Base-by-base conservation (phyloP, 2,888 invertebrate species). In the Diarsia rubi region DNA sequence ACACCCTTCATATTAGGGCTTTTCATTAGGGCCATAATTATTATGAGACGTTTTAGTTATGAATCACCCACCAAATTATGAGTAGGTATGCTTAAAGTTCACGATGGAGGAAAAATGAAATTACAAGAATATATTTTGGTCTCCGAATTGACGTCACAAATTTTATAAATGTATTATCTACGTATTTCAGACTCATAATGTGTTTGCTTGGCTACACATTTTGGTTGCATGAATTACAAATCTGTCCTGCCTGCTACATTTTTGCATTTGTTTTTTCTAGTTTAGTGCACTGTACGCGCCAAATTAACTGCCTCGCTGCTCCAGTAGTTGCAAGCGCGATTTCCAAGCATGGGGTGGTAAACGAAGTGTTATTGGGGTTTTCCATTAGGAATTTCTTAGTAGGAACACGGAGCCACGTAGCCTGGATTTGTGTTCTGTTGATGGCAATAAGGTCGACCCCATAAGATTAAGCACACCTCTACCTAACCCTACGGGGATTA, bases 61-160 rank as follows among this genome's bases (percentile, higher is more conserved):
- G 16, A 37, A 8, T 47, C 47, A 65, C 21, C 9, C 21, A 47
- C 0, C 3, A 45, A 57, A 24, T 14, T 14, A 52, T n/a, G n/a
- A 24, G 54, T 54, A n/a, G 52, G n/a, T n/a, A 52, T 24, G 3
- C 24, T 14, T 31, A 42, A 52, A 74, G 16, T 4, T 78, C 37
- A 27, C 19, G 16, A 16, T 27, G 27, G n/a, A 19, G 14, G 19
- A 3, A 64, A 64, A 64, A 16, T 21, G 27, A 74, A 37, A 79
- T 66, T 24, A 11, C 19, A 44, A 21, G 14, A 54, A 66, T 45
- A 37, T 63, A 67, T 78, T 78, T 73, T 45, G 14, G 66, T 63
- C 62, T 31, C 47, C 37, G 16, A 67, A 67, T 80, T 78, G 78
- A 80, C 67, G 78, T 78, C 81, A 74, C 21, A 42, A 2, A 42